phyloP scores from a whole-genome alignment of 2,113 vertebrate genomes.

The Cercocebus atys region DNA sequence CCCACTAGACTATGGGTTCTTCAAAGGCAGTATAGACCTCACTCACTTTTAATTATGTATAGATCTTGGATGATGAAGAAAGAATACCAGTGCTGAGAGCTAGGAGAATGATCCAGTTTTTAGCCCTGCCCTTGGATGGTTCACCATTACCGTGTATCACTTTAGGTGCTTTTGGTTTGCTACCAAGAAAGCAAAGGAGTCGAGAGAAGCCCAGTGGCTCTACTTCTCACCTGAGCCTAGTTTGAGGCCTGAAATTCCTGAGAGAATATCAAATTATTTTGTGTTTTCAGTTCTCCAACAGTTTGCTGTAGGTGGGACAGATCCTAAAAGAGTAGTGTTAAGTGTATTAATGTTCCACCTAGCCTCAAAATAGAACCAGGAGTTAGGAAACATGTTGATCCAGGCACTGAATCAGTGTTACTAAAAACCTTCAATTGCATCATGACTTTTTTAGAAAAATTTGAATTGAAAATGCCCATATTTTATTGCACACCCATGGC shows the following conservation, averaged over 20 bases:
- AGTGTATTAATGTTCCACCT: background rate
- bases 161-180: background rate
- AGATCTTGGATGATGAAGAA: background rate
- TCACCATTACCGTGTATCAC: background rate
- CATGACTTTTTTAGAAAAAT: background rate
- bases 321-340: background rate
- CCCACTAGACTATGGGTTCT: background rate
- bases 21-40: background rate
- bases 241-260: background rate
- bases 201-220: background rate
- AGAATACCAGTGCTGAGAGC: background rate
- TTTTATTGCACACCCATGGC: background rate
- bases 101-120: background rate
- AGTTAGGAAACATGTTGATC: background rate
- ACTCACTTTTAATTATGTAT: background rate
- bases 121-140: background rate
- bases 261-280: background rate
- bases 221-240: background rate
- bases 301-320: background rate
- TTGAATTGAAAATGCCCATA: background rate
- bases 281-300: background rate
- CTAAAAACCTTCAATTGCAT: background rate
- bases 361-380: background rate
- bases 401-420: background rate
- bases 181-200: background rate